A percentile compares a stretch with the other conserved stretches of the same genome.
Evolutionary conservation across 2,888 invertebrate genomes (phyloP).

Genomic region (Caenorhabditis sulstoni): DNA sequence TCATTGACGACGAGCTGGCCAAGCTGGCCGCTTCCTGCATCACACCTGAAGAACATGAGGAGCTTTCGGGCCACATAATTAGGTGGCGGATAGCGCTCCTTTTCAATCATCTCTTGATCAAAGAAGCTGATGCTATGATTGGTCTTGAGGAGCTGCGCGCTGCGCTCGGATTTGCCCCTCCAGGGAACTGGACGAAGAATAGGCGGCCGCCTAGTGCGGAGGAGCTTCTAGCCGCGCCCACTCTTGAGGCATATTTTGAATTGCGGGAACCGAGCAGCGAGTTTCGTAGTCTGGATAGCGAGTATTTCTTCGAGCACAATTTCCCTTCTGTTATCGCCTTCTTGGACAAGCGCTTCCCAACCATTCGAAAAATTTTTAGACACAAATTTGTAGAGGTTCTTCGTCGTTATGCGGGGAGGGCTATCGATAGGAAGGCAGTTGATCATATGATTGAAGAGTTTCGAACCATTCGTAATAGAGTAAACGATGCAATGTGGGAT

Average conservation of each 20-base stretch:
- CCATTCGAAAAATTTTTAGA: constrained; percentile 49
- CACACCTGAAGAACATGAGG: constrained; percentile 34
- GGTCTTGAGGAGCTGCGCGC: constrained; percentile 49
- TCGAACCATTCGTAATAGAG: constrained; percentile 9
- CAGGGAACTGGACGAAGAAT: constrained; percentile 50
- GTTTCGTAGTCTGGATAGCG: constrained; percentile 51
- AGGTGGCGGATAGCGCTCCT: constrained; percentile 18
- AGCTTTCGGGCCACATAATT: constrained; percentile 46
- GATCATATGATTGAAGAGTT: constrained; percentile 41
- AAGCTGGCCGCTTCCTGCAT: constrained; percentile 44
- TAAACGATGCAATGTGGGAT: constrained; percentile 7
- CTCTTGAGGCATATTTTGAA: constrained; percentile 52
- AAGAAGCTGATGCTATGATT: constrained; percentile 37
- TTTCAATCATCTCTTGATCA: constrained; percentile 36
- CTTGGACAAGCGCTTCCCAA: constrained; percentile 57
- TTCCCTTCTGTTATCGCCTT: constrained; percentile 45
- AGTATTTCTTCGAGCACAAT: constrained; percentile 47
- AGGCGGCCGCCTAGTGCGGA: constrained; percentile 31
- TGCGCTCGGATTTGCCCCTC: constrained; percentile 50
- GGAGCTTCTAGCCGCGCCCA: constrained; percentile 33
- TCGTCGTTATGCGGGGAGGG: background rate
- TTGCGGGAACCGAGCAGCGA: constrained; percentile 36
- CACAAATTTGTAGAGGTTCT: constrained; percentile 43
- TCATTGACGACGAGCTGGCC: constrained; percentile 44
- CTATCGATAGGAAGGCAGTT: constrained; percentile 25